Conservation (phyloP, 2,888 invertebrate species). For the Ophraella communa region DNA sequence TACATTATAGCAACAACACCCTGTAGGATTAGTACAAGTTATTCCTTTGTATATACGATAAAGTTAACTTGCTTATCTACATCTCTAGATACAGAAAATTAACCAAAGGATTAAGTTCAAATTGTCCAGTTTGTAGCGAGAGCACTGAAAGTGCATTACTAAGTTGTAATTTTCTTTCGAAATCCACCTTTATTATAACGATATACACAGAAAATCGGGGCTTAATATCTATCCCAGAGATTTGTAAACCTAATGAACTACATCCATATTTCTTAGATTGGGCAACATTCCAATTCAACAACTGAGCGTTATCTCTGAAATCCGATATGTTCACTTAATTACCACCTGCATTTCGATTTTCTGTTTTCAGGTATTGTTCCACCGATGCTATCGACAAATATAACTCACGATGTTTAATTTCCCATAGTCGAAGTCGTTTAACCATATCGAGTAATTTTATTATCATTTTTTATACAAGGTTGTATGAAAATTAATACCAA, state of each 20-base stretch:
- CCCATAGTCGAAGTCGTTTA: constrained; percentile 44
- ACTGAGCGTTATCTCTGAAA: constrained; percentile 20
- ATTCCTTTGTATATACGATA: too few species aligned
- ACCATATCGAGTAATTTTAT: constrained; percentile 33
- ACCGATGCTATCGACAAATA: constrained; percentile 44
- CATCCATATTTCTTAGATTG: constrained; percentile 4
- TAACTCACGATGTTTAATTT: constrained; percentile 48
- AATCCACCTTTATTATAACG: not conserved
- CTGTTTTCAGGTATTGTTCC: constrained; percentile 46
- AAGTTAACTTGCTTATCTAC: too few species aligned
- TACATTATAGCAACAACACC: too few species aligned
- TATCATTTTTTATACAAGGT: constrained; percentile 1
- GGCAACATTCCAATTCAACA: constrained; percentile 6
- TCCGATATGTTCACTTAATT: constrained; percentile 40
- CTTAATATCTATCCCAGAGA: not conserved
- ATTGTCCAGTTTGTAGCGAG: too few species aligned
- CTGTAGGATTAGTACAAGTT: too few species aligned
- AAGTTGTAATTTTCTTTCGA: too few species aligned
- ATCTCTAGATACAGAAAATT: too few species aligned
- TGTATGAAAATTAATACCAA: not conserved
- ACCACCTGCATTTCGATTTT: constrained; percentile 41
- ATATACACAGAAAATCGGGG: not conserved
- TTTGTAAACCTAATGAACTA: constrained; percentile 3
- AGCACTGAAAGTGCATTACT: too few species aligned
- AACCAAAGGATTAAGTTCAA: too few species aligned